Conservation (phyloP, 1,140 invertebrate species). For the Thaumatotibia leucotreta region DNA sequence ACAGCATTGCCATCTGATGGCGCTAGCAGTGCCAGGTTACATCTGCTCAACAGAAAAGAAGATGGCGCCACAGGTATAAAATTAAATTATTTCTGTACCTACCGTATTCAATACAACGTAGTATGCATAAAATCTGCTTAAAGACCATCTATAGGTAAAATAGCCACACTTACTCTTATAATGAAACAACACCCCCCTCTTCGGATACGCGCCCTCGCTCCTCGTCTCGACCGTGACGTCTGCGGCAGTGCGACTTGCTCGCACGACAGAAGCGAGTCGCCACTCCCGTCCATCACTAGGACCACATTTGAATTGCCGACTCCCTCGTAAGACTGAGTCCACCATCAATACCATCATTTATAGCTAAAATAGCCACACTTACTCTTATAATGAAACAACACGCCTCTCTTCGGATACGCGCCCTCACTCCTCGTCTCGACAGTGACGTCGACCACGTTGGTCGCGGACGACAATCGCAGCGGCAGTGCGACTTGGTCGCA, state of each 20-base stretch:
- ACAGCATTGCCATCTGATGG: too few species aligned
- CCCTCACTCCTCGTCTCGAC: constrained; percentile 67
- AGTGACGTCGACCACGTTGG: constrained; percentile 59
- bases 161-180: constrained; percentile 77
- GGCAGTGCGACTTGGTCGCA: constrained; percentile 74
- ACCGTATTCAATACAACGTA: too few species aligned
- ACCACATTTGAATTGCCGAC: too few species aligned
- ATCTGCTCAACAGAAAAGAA: too few species aligned
- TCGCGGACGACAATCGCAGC: constrained; percentile 58
- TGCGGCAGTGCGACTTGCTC: constrained; percentile 71
- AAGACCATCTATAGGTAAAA: too few species aligned
- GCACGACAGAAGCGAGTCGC: constrained; percentile 59
- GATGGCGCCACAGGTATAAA: too few species aligned
- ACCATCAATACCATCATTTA: too few species aligned
- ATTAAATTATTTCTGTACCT: too few species aligned
- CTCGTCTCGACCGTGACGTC: constrained; percentile 67
- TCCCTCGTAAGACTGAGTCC: too few species aligned
- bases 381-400: constrained; percentile 78
- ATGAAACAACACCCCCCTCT: constrained; percentile 76
- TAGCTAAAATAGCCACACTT: too few species aligned
- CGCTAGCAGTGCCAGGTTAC: too few species aligned
- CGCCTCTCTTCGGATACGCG: constrained; percentile 76
- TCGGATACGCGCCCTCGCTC: constrained; percentile 72
- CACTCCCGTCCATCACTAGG: constrained; percentile 61
- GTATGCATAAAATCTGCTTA: too few species aligned